Conservation (phyloP, 2,888 invertebrate species). For the Rugalucina vietnamica region DNA sequence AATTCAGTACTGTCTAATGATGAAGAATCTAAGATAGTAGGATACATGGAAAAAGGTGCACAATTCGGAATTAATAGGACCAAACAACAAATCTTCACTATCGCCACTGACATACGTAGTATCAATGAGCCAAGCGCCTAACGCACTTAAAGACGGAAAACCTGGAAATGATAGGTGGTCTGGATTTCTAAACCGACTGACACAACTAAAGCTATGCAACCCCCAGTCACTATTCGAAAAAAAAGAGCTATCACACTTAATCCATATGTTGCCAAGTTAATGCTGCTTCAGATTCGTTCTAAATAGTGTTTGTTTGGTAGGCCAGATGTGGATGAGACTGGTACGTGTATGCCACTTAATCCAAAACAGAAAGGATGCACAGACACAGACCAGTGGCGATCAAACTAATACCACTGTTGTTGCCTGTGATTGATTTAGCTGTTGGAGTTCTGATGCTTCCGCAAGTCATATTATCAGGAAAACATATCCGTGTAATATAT, state of each 20-base stretch:
- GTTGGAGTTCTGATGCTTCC: constrained; percentile 53
- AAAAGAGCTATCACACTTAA: background rate
- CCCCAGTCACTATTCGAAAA: background rate
- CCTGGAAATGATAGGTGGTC: constrained; percentile 1
- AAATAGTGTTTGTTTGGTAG: background rate
- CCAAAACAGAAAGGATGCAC: background rate
- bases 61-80: background rate
- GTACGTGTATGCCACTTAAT: background rate
- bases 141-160: background rate
- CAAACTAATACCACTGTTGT: constrained; percentile 9
- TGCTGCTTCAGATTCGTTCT: background rate
- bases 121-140: background rate
- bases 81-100: background rate
- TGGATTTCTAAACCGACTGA: background rate
- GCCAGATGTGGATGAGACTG: background rate
- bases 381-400: background rate
- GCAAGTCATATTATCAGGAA: constrained; percentile 69
- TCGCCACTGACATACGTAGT: background rate
- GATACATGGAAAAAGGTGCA: background rate
- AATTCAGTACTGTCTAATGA: background rate
- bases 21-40: background rate
- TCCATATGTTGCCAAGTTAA: background rate
- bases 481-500: too few relatives aligned
- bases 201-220: constrained; percentile 1
- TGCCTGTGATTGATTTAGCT: constrained; percentile 25